Percentiles rank a stretch among this genome's conserved stretches.
phyloP scores from a whole-genome alignment of 2,797 vertebrate species.

The Sebastes baramenuke region DNA sequence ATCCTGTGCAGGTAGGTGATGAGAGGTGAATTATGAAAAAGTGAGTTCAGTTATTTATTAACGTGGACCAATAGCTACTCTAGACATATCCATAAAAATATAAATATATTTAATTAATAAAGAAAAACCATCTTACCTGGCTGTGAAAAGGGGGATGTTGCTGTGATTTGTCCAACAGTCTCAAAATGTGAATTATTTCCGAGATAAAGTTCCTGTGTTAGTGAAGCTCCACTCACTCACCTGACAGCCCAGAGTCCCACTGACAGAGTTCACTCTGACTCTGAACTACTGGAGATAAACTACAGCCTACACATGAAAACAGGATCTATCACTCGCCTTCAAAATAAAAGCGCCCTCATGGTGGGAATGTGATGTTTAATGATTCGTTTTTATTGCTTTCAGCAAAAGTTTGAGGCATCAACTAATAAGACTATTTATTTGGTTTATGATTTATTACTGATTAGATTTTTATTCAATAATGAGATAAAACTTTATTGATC shows the following conservation, averaged over 20 bases:
- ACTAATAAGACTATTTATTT: background rate
- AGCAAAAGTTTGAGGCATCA: background rate
- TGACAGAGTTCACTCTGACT: background rate
- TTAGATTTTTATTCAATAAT: background rate
- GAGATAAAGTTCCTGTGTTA: background rate
- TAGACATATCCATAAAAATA: background rate
- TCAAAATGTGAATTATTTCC: background rate
- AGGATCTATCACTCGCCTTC: background rate
- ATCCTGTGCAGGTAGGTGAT: background rate
- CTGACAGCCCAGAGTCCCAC: conserved; percentile 25
- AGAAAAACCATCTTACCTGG: conserved; percentile 18
- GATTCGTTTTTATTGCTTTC: background rate
- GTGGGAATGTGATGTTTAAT: background rate
- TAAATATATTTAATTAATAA: background rate
- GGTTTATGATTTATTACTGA: background rate
- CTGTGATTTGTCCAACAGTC: background rate
- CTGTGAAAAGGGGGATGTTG: background rate
- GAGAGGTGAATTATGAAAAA: background rate
- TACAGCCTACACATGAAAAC: background rate
- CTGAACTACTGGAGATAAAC: fast-evolving
- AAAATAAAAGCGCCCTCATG: conserved; percentile 36
- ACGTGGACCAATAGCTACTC: background rate
- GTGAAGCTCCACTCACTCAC: conserved; percentile 12
- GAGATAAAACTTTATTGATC: too few species aligned
- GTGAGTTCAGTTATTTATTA: conserved; percentile 2